A percentile compares a stretch with the other conserved stretches of the same genome.
phyloP scores from a whole-genome alignment of 1,140 invertebrate species.

The Monomorium pharaonis region DNA sequence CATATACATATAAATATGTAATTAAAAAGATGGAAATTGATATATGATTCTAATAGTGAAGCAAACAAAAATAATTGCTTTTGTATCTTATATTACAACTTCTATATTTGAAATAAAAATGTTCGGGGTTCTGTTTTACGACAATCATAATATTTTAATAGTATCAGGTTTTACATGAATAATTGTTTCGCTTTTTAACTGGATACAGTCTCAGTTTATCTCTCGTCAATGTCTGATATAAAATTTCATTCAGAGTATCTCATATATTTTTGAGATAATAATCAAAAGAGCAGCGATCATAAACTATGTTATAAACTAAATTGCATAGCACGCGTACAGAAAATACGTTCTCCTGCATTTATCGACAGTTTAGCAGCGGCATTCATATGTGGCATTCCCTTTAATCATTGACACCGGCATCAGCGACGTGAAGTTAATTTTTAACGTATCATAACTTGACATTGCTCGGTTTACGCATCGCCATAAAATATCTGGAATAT shows the following conservation, averaged over 20 bases:
- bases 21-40: not conserved
- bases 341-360: not conserved
- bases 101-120: not conserved
- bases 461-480: not conserved
- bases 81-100: not conserved
- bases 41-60: not conserved
- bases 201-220: not conserved
- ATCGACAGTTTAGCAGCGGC: not conserved
- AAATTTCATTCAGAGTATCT: not conserved
- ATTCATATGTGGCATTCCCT: not conserved
- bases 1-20: not conserved
- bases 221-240: not conserved
- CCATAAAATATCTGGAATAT: slow-evolving; percentile 12
- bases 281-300: not conserved
- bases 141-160: not conserved
- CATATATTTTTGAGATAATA: not conserved
- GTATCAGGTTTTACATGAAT: not conserved
- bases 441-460: not conserved
- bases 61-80: not conserved
- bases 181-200: not conserved
- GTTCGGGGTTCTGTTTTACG: not conserved
- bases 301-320: not conserved
- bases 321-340: no score
- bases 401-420: not conserved
- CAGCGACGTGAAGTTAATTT: not conserved